Evolutionary conservation across 2,888 invertebrate species (phyloP), one percentile per base, ranked within the genome.

Genomic region (Lomographa bimaculata): DNA sequence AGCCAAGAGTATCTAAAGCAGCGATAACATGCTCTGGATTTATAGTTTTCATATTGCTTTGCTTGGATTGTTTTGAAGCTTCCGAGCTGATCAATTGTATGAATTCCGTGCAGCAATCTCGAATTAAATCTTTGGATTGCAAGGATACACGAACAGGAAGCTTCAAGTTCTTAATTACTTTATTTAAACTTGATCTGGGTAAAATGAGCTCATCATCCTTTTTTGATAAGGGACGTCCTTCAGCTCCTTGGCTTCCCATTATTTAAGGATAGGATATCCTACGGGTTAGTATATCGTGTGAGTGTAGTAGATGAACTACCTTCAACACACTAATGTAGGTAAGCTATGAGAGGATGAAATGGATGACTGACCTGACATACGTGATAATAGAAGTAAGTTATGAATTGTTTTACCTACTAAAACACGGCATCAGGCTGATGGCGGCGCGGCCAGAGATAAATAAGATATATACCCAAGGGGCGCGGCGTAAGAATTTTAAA

Each of bases 131-230:
- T 35, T 98, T 91, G 5, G 98, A 96, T 79, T 99, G 98, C 72
- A 97, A 97, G 1, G 97, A 97, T 37, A 98, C 97, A 44, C 98
- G 91, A 19, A 97, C 94, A 23, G 96, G 94, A 1, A 98, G 98
- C 19, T 97, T 93, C 32, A 98, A 91, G 84, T 99, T 99, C 77
- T 99, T 99, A 47, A 99, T 99, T 94, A 99, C 98, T 92, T 99
- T 99, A 74, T 99, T 99, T 62, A 99, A 96, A 48, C 99, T 98
- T 1, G 99, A 99, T 65, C 99, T 91, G 0, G 99, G 99, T 58
- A 99, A 91, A 35, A 98, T 98, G 39, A 99, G 90, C 74, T 99
- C 99, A 76, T 98, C 97, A 77, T 99, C 99, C 77, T 97, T 97
- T 6, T 92, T 90, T 30, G 92, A 91, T 27, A 92, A 89, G 53